These are phyloP conservation scores for Hyla sarda DNA, from an alignment of 2,113 vertebrate species.

Conservation along the genomic window DNA sequence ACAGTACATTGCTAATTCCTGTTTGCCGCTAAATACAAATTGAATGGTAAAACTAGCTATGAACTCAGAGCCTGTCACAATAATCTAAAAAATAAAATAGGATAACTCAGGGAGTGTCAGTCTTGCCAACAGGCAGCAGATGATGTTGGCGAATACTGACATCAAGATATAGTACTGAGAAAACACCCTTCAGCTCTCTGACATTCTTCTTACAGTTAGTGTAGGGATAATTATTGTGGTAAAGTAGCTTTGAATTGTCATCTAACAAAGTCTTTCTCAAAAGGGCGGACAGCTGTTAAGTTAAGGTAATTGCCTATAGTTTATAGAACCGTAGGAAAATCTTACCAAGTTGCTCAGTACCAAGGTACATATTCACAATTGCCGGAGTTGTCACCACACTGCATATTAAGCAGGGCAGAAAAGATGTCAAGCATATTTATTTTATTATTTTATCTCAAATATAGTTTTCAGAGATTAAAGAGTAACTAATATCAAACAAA, in stretches of 20 bases:
- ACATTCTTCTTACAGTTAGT: slow-evolving; percentile 36
- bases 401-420: not conserved
- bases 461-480: not conserved
- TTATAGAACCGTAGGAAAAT: slow-evolving; percentile 30
- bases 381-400: not conserved
- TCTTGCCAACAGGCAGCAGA: slow-evolving; percentile 50
- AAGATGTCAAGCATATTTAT: not conserved
- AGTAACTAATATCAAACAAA: too few species aligned
- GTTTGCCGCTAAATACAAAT: slow-evolving; percentile 31
- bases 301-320: slow-evolving; percentile 33
- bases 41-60: slow-evolving; percentile 35
- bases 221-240: slow-evolving; percentile 37
- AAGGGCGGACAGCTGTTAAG: slow-evolving; percentile 46
- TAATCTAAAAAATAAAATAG: slow-evolving; percentile 23
- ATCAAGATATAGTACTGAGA: slow-evolving; percentile 50
- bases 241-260: slow-evolving; percentile 52
- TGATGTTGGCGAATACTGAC: slow-evolving; percentile 51
- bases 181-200: slow-evolving; percentile 52
- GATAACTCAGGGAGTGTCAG: slow-evolving; percentile 48
- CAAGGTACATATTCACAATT: slow-evolving; percentile 27
- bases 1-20: slow-evolving; percentile 15
- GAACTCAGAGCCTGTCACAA: slow-evolving; percentile 47
- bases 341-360: slow-evolving; percentile 7
- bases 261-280: slow-evolving; percentile 40
- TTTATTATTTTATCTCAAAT: not conserved